Base-by-base conservation (phyloP, 1,140 invertebrate genomes). In the Battus philenor region DNA sequence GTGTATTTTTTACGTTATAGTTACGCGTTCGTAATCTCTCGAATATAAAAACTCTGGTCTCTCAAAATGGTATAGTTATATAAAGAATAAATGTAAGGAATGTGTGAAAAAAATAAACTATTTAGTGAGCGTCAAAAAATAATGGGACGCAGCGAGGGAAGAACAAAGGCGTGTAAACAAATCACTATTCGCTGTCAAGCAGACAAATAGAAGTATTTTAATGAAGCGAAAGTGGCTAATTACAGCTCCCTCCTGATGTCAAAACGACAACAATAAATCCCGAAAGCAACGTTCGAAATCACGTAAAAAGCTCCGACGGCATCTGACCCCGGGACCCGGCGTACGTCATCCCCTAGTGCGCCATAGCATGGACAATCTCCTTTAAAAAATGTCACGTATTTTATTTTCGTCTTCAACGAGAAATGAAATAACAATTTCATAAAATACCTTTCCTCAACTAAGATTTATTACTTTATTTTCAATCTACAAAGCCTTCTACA, bases 171-270 rank as follows among this genome's bases (percentile, higher is more conserved):
- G 48, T 43, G 65, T 54, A 59, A 78, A 81, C 79, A 79, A 79
- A 83, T 81, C 79, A 83, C 68, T 51, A 47, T 29, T 32, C 17
- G 56, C 54, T 71, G 61, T 78, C 66, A 68, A 41, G 44, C 45
- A 50, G 59, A 77, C 74, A 67, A 78, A 79, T 76, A 53, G 55
- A 73, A 78, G 50, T 71, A 83, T 83, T 79, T 83, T 83, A 83
- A 83, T 79, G 79, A 83, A 68, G 59, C 62, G 39, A 59, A 43
- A 55, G 47, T 49, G 53, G 47, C 63, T 71, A 68, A 75, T 76
- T 78, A 81, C 75, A 63, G 73, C 66, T 77, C 70, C 65, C 63
- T 52, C 39, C 50, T 54, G 64, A 64, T 56, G 59, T 62, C 56
- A 54, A 49, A 47, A 39, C 46, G 55, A 54, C 46, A 38, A 18